Evolutionary conservation across 1,140 invertebrate species (phyloP), one percentile per base, ranked within the genome.

Genomic region (Trachelipus rathkii): DNA sequence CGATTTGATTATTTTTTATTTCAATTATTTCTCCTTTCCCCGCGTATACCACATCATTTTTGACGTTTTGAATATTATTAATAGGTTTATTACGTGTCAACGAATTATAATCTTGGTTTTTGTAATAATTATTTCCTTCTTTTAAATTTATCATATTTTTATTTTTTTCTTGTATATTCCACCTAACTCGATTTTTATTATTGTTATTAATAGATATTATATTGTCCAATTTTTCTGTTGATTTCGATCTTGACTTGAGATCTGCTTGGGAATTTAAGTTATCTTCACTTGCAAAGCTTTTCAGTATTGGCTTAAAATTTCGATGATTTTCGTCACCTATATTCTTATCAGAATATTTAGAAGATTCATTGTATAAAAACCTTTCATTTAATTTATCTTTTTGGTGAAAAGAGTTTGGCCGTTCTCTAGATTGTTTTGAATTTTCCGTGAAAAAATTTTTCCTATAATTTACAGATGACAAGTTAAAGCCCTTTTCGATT

Each of bases 1-100:
- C 8, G 11, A 60, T 60, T 60, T 60, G 50, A 60, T 60, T 60
- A 60, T 60, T 60, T 60, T 60, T 60, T 60, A 60, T 60, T 60
- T 60, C 50, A 15, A 60, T 60, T 60, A 60, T 60, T 60, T 60
- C 50, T 60, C 50, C 50, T 60, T 60, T 60, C 4, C 50, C 50
- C 11, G 50, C 50, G 8, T 60, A 60, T 15, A 60, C 50, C 19
- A 60, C 50, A 19, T 60, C 50, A 60, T 60, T 60, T 60, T 60
- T 60, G 11, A 60, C 50, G 19, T 60, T 60, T 13, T 60, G 50
- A 60, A 60, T 60, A 19, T 60, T 60, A 60, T 60, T 60, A 33
- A 33, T 33, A 60, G 50, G n/a, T 60, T 60, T 60, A 60, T 15
- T 60, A 15, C 50, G 11, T 4, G 11, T 60, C 8, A 60, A 60